Evolutionary conservation across 1,140 invertebrate species (phyloP), one percentile per base, ranked within the genome.

Genomic region (Medauroidea extradentata): DNA sequence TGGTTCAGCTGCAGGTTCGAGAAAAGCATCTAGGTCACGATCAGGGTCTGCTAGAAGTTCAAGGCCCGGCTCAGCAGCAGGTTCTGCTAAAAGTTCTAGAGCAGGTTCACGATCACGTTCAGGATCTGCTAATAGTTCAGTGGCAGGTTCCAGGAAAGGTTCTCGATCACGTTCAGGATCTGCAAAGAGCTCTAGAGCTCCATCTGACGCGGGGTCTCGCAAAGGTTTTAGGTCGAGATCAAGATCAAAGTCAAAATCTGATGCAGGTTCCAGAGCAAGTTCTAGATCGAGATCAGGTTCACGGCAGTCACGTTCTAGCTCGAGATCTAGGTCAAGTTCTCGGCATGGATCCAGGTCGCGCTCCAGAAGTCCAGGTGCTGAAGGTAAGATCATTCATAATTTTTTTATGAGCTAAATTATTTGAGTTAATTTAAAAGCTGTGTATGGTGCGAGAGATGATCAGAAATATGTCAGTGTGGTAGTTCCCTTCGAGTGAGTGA

Each of bases 381-480:
- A 48, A 43, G 64, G 61, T 58, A 71, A 62, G 43, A 81, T 53
- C 67, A 71, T 16, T 67, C 74, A 62, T 61, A 76, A 43, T 63
- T 59, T 83, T 81, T 0, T 81, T 84, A 58, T 79, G 24, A 1
- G 79, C 64, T 77, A 79, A 60, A 73, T 68, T 44, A 52, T 38
- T 13, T 39, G 5, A 24, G 29, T 19, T 43, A 16, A 52, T 18
- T 29, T 38, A 5, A 46, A 11, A 19, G 13, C 5, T n/a, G 13
- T 59, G 14, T n/a, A 9, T 18, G 21, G 21, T 4, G 27, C 16
- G 43, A 42, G 18, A n/a, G 29, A 7, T 41, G 21, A 69, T 71
- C 16, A 55, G 25, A 2, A 68, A 67, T 0, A 34, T 21, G 0
- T 9, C 11, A 41, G 16, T n/a, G n/a, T n/a, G n/a, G n/a, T n/a